These are phyloP conservation scores for Scaptomyza reducta DNA, from an alignment of 2,888 invertebrate genomes.

Conservation along the genomic window DNA sequence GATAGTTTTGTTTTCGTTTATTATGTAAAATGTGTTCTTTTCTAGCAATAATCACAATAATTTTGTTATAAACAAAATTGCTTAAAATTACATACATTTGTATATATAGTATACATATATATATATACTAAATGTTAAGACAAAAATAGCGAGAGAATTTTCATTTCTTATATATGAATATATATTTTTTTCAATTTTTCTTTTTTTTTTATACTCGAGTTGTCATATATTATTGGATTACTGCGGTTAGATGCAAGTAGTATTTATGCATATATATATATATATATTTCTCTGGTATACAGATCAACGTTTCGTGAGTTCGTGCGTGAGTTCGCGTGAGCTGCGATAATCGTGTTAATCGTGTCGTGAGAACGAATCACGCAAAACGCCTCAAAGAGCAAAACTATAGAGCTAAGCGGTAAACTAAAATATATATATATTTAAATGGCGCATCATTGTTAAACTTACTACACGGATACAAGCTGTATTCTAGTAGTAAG, in stretches of 20 bases:
- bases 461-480: conserved; percentile 59
- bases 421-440: conserved; percentile 68
- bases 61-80: conserved; percentile 82
- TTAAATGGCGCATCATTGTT: conserved; percentile 76
- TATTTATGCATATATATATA: neutral
- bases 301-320: conserved; percentile 63
- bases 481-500: conserved; percentile 21
- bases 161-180: neutral
- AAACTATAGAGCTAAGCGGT: conserved; percentile 57
- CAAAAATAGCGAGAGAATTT: conserved; percentile 75
- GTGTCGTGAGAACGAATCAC: conserved; percentile 26
- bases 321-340: conserved; percentile 42
- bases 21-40: conserved; percentile 78
- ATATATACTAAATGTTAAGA: conserved; percentile 67
- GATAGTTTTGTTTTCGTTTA: conserved; percentile 62
- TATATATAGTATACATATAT: conserved; percentile 36
- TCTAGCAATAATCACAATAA: conserved; percentile 83
- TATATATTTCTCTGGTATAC: conserved; percentile 21
- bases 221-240: conserved; percentile 53
- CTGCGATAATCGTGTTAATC: conserved; percentile 17
- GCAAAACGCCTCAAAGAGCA: conserved; percentile 47
- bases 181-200: neutral
- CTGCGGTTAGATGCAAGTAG: conserved; percentile 45
- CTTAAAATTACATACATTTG: conserved; percentile 79
- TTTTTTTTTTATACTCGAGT: conserved; percentile 21